phyloP scores from a whole-genome alignment of 2,113 vertebrate genomes.

The Istiophorus platypterus region DNA sequence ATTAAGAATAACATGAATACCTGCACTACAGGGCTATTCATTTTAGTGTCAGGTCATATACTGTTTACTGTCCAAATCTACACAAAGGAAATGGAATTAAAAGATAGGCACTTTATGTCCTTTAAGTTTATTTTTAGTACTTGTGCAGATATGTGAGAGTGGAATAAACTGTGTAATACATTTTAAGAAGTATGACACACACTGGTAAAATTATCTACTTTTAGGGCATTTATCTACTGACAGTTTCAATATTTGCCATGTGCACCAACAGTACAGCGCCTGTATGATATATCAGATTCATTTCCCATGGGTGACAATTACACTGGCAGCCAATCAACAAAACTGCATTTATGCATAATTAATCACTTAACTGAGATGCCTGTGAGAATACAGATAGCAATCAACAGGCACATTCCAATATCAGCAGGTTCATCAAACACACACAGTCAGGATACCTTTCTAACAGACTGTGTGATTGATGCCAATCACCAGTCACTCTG shows the following conservation, averaged over 20 bases:
- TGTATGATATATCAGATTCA: slow-evolving; percentile 41
- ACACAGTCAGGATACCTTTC: slow-evolving; percentile 69
- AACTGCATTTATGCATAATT: slow-evolving; percentile 78
- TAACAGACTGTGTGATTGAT: slow-evolving; percentile 74
- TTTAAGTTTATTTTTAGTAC: neutral
- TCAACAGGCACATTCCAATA: slow-evolving; percentile 71
- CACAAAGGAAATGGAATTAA: slow-evolving; percentile 6
- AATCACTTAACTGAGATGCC: slow-evolving; percentile 67
- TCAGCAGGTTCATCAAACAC: slow-evolving; percentile 66
- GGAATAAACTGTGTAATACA: slow-evolving; percentile 7
- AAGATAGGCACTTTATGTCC: neutral
- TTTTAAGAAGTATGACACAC: neutral
- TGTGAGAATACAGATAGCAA: slow-evolving; percentile 65
- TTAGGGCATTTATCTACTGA: slow-evolving; percentile 20
- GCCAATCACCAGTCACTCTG: slow-evolving; percentile 82
- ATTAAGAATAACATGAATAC: neutral
- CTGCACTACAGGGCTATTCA: neutral
- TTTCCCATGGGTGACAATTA: slow-evolving; percentile 76
- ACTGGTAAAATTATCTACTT: slow-evolving; percentile 6
- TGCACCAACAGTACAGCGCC: slow-evolving; percentile 19
- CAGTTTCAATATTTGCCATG: slow-evolving; percentile 45
- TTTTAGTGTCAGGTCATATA: neutral
- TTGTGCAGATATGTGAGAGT: neutral
- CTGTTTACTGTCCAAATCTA: neutral
- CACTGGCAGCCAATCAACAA: slow-evolving; percentile 63